Evolutionary conservation across 2,797 vertebrate species (phyloP).

Genomic region (Gallinago nigripennis): DNA sequence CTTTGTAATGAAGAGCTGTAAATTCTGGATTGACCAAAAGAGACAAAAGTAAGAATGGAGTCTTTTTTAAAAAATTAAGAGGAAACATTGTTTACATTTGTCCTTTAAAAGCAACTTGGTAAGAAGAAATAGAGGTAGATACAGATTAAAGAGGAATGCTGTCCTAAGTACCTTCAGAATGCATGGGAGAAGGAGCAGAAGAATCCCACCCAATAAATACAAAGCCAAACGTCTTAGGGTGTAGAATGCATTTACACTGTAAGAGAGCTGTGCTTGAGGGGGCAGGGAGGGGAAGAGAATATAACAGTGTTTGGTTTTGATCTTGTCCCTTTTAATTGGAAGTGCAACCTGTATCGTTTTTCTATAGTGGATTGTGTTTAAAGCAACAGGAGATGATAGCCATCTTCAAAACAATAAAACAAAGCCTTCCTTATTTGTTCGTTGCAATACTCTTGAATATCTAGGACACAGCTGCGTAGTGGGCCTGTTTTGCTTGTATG

Average conservation of each 20-base stretch:
- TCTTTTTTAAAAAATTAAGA: not conserved
- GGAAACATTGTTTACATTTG: not conserved
- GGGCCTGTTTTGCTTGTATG: not conserved
- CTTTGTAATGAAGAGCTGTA: slow-evolving; percentile 96
- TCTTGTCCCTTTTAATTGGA: not conserved
- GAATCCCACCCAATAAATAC: not conserved
- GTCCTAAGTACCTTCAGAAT: not conserved
- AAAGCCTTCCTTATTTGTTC: not conserved
- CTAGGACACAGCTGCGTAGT: not conserved
- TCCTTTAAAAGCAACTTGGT: not conserved
- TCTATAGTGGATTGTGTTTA: not conserved
- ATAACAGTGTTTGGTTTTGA: not conserved
- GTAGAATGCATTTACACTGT: not conserved
- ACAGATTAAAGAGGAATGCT: not conserved
- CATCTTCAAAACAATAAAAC: not conserved
- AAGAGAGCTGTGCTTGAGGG: not conserved
- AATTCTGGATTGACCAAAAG: slow-evolving; percentile 94
- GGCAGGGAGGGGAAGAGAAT: not conserved
- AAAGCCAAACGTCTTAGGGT: not conserved
- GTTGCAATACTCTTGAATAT: not conserved
- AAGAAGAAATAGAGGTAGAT: not conserved
- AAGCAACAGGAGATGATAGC: not conserved
- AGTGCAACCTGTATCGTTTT: not conserved
- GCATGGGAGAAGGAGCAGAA: not conserved
- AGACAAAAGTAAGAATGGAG: slow-evolving; percentile 80